Evolutionary conservation across 2,113 vertebrate genomes (phyloP).

Genomic region (Cercocebus atys): DNA sequence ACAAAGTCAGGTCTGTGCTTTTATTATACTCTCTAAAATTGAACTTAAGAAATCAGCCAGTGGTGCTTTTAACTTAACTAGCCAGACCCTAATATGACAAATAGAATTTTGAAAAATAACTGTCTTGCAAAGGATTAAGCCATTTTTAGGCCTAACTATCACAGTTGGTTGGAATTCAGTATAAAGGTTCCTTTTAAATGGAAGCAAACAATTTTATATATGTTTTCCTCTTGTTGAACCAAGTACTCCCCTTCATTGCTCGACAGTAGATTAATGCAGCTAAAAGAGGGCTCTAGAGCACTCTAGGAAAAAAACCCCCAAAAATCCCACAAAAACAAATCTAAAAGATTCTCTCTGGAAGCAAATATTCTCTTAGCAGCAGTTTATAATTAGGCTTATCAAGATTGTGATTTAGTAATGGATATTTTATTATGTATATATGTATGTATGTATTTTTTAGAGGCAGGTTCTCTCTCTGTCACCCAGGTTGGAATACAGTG

Average conservation of each 20-base stretch:
- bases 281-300: background rate
- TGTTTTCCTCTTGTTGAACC: background rate
- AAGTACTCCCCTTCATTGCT: background rate
- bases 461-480: background rate
- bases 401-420: background rate
- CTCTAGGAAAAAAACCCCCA: background rate
- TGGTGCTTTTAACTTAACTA: background rate
- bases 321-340: background rate
- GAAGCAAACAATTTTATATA: background rate
- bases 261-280: background rate
- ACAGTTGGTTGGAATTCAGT: background rate
- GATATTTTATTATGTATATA: background rate
- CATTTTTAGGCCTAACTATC: background rate
- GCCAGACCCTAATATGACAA: background rate
- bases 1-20: background rate
- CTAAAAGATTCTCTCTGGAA: background rate
- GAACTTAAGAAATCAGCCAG: slow-evolving; percentile 13
- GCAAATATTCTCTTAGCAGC: background rate
- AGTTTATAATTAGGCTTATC: background rate
- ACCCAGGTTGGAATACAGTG: background rate
- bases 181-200: background rate
- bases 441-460: background rate
- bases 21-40: background rate
- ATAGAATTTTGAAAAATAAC: slow-evolving; percentile 44
- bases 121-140: background rate